phyloP scores from a whole-genome alignment of 2,797 vertebrate species.

The Neoniphon sammara region DNA sequence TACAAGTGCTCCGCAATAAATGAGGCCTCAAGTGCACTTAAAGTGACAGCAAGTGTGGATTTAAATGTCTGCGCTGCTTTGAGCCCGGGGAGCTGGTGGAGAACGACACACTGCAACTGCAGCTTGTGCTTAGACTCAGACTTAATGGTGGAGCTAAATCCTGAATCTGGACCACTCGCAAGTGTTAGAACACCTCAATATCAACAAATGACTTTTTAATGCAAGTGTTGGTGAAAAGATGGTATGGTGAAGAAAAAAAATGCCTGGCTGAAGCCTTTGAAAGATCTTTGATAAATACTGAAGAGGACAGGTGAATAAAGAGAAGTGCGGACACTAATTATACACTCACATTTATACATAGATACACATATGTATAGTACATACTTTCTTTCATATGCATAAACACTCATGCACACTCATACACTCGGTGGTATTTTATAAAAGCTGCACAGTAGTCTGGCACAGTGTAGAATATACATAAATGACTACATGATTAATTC shows the following conservation, averaged over 20 bases:
- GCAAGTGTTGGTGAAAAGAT: slow-evolving; percentile 35
- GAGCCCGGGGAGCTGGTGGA: slow-evolving; percentile 62
- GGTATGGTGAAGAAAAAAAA: slow-evolving; percentile 15
- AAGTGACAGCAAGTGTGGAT: slow-evolving; percentile 83
- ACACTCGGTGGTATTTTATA: not conserved
- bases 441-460: not conserved
- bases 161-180: slow-evolving; percentile 45
- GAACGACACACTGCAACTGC: slow-evolving; percentile 43
- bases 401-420: not conserved
- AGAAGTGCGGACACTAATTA: not conserved
- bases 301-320: not conserved
- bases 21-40: slow-evolving; percentile 84
- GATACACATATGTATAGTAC: not conserved
- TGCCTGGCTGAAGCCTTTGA: slow-evolving; percentile 2
- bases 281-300: not conserved
- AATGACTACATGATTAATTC: not conserved
- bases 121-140: slow-evolving; percentile 45
- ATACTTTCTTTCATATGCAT: not conserved
- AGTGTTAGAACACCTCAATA: slow-evolving; percentile 49
- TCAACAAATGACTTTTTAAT: slow-evolving; percentile 51
- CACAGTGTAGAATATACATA: not conserved
- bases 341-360: too few relatives aligned
- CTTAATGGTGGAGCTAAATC: slow-evolving; percentile 61
- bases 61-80: slow-evolving; percentile 77
- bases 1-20: slow-evolving; percentile 84